Conservation (phyloP, 2,888 invertebrate genomes). For the Brachyopa scutellaris region DNA sequence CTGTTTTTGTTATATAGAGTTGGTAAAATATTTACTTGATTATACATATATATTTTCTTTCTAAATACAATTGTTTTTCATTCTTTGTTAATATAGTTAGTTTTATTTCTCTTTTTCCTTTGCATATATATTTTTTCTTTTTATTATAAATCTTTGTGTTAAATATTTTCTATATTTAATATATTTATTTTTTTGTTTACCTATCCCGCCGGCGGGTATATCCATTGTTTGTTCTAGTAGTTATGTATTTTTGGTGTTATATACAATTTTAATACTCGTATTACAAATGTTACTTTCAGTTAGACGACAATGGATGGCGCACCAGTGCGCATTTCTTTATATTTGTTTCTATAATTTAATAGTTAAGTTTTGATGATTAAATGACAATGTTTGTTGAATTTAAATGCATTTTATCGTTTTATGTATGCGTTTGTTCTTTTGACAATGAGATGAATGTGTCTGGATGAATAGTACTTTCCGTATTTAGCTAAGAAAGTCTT, state of each 20-base stretch:
- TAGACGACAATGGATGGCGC: slow-evolving; percentile 63
- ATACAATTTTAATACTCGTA: slow-evolving; percentile 16
- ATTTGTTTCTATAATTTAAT: slow-evolving; percentile 50
- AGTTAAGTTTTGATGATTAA: slow-evolving; percentile 43
- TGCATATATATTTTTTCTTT: slow-evolving; percentile 34
- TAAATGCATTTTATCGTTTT: slow-evolving; percentile 61
- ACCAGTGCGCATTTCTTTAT: slow-evolving; percentile 60
- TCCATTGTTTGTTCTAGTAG: slow-evolving; percentile 42
- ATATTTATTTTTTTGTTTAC: slow-evolving; percentile 40
- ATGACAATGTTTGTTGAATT: slow-evolving; percentile 18
- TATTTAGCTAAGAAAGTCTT: slow-evolving; percentile 19
- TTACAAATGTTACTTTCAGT: slow-evolving; percentile 16
- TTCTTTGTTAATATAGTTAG: slow-evolving; percentile 23
- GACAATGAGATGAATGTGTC: slow-evolving; percentile 27
- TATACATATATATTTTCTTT: slow-evolving; percentile 33
- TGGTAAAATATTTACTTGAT: slow-evolving; percentile 56
- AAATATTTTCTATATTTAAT: slow-evolving; percentile 30
- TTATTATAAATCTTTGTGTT: slow-evolving; percentile 46
- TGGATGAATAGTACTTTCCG: neutral
- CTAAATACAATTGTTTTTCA: slow-evolving; percentile 38
- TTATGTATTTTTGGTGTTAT: slow-evolving; percentile 26
- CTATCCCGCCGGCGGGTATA: slow-evolving; percentile 73
- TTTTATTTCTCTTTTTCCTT: slow-evolving; percentile 16
- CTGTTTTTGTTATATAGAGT: slow-evolving; percentile 26
- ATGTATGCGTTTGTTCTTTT: slow-evolving; percentile 34